Conservation (phyloP, 2,888 invertebrate genomes). For the Hipparchia sbordonii region DNA sequence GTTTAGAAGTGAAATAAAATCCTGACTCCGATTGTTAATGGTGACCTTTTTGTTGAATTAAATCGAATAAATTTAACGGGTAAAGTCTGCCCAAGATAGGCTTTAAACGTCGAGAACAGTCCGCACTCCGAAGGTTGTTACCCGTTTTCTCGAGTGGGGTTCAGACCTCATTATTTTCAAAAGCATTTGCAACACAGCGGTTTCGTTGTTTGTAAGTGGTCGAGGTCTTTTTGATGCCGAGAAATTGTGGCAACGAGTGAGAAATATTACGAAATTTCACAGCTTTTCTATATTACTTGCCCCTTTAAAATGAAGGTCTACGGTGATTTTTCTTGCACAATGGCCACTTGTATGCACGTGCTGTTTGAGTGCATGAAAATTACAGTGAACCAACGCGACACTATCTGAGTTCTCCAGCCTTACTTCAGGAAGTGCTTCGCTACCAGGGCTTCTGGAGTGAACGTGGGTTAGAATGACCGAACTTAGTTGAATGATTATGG, state of each 20-base stretch:
- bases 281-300: conserved; percentile 17
- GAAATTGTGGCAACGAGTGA: conserved; percentile 33
- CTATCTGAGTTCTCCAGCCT: too few relatives aligned
- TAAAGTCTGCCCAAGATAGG: conserved; percentile 26
- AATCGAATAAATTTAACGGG: conserved; percentile 33
- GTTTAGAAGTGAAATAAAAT: conserved; percentile 2
- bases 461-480: too few relatives aligned
- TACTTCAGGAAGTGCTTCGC: too few relatives aligned
- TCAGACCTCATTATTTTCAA: conserved; percentile 66
- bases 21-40: conserved; percentile 21
- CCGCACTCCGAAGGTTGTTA: conserved; percentile 41
- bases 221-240: conserved; percentile 43
- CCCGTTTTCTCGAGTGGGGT: conserved; percentile 63
- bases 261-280: conserved; percentile 30
- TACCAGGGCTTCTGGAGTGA: too few relatives aligned
- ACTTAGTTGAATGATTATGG: too few relatives aligned
- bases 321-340: conserved; percentile 5
- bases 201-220: conserved; percentile 52
- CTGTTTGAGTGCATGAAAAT: not conserved
- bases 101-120: conserved; percentile 34
- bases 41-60: conserved; percentile 22
- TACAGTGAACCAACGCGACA: too few relatives aligned
- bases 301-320: conserved; percentile 19
- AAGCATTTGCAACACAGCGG: conserved; percentile 66
- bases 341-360: not conserved